Evolutionary conservation across 2,888 invertebrate genomes (phyloP).

Genomic region (Yponomeuta malinellus): DNA sequence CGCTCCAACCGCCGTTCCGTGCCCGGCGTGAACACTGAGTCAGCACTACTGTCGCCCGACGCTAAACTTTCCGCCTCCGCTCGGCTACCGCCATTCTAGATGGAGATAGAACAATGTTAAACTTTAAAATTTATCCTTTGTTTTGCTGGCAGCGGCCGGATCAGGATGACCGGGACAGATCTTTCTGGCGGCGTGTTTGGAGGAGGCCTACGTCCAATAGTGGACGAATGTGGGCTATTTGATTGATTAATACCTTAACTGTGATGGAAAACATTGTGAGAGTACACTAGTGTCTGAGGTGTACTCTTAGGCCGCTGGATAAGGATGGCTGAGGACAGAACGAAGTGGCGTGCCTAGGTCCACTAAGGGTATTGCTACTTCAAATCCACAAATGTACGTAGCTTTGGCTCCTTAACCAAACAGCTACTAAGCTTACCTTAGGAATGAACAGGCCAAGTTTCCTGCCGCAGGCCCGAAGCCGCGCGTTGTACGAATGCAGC

Average conservation of each 20-base stretch:
- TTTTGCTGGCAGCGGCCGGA: too few species aligned
- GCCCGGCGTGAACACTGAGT: slow-evolving; percentile 58
- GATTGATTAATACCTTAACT: neutral
- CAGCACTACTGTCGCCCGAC: slow-evolving; percentile 36
- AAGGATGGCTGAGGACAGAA: neutral
- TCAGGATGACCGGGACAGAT: too few species aligned
- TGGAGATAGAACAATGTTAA: slow-evolving; percentile 9
- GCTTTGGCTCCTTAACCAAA: too few species aligned
- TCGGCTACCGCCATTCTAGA: slow-evolving; percentile 32
- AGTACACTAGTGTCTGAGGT: too few species aligned
- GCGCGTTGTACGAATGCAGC: slow-evolving; percentile 50
- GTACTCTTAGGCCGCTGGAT: too few species aligned
- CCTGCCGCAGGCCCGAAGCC: slow-evolving; percentile 59
- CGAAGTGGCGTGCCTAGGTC: neutral
- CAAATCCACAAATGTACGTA: too few species aligned
- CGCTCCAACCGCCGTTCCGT: slow-evolving; percentile 62
- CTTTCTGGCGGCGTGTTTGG: too few species aligned
- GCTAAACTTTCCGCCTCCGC: slow-evolving; percentile 24
- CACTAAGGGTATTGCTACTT: too few species aligned
- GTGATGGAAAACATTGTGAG: neutral
- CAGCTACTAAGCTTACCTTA: slow-evolving; percentile 41
- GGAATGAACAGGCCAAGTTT: slow-evolving; percentile 69
- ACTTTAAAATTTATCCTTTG: too few species aligned
- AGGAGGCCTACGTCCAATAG: too few species aligned
- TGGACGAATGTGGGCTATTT: too few species aligned